Evolutionary conservation across 1,140 invertebrate species (phyloP).

Genomic region (Heterodera carotae): DNA sequence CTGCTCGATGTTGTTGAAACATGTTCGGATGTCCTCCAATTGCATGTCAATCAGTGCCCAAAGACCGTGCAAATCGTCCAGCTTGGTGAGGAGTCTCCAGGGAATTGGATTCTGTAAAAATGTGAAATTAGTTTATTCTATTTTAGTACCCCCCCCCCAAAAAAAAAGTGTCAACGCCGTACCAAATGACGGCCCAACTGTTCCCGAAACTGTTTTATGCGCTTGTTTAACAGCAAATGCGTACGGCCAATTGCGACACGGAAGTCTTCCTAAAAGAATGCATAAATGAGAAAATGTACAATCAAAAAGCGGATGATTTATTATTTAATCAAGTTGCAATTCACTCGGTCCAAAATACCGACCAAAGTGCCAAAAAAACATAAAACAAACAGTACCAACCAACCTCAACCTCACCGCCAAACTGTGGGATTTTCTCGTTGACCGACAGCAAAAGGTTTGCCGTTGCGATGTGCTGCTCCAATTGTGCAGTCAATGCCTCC

Average conservation of each 20-base stretch:
- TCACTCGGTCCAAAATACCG: too few species aligned
- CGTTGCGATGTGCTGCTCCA: conserved; percentile 28
- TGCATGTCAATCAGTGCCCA: conserved; percentile 40
- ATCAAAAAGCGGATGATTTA: background rate
- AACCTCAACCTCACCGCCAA: background rate
- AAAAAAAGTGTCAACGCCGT: background rate
- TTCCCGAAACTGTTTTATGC: conserved; percentile 32
- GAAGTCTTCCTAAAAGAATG: conserved; percentile 15
- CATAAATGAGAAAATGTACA: background rate
- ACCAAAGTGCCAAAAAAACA: too few species aligned
- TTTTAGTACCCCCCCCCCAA: too few species aligned
- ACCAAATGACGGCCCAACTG: conserved; percentile 35
- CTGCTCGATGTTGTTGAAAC: conserved; percentile 36
- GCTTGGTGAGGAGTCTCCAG: conserved; percentile 29
- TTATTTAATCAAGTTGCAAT: background rate
- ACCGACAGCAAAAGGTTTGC: conserved; percentile 8
- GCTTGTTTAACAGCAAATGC: conserved; percentile 38
- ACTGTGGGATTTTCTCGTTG: conserved; percentile 18
- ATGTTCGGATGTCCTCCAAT: conserved; percentile 35
- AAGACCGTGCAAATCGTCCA: conserved; percentile 39
- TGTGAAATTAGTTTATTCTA: background rate
- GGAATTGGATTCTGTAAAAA: conserved; percentile 34
- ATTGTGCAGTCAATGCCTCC: background rate
- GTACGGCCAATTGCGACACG: conserved; percentile 36
- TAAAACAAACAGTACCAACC: too few species aligned